phyloP scores from a whole-genome alignment of 2,797 vertebrate species.

The Acrossocheilus fasciatus region DNA sequence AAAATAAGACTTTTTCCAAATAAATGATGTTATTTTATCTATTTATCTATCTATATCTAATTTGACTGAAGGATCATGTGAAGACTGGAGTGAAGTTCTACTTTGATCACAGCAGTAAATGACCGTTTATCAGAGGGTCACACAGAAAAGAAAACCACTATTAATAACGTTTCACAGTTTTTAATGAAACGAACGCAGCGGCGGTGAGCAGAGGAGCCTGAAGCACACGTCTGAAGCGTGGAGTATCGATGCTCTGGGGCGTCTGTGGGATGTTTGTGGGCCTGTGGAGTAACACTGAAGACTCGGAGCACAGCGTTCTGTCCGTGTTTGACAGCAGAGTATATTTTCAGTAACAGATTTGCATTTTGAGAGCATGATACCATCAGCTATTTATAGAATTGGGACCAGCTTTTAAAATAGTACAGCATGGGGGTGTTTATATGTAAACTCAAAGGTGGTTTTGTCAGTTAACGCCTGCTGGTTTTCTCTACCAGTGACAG shows the following conservation, averaged over 20 bases:
- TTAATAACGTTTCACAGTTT: background rate
- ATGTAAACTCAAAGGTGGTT: slow-evolving; percentile 43
- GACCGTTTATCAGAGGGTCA: background rate
- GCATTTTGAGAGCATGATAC: slow-evolving; percentile 31
- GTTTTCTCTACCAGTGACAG: background rate
- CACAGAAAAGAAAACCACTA: background rate
- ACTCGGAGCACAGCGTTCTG: background rate
- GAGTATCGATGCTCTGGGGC: no score
- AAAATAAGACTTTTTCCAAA: no score
- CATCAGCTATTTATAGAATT: slow-evolving; percentile 50
- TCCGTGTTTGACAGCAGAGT: background rate
- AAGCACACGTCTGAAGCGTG: no score
- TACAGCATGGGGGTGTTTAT: slow-evolving; percentile 39
- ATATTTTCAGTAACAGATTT: slow-evolving; percentile 32
- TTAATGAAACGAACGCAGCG: background rate
- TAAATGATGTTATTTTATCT: no score
- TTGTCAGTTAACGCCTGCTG: background rate
- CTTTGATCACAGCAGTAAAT: background rate
- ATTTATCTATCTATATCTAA: no score
- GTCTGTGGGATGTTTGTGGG: no score
- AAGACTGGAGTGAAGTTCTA: background rate
- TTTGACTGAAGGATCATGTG: background rate
- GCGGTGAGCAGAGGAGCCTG: background rate
- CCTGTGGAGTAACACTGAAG: background rate
- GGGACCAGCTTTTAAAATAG: slow-evolving; percentile 4